Evolutionary conservation across 2,888 invertebrate genomes (phyloP).

Genomic region (Falcaria lacertinaria): DNA sequence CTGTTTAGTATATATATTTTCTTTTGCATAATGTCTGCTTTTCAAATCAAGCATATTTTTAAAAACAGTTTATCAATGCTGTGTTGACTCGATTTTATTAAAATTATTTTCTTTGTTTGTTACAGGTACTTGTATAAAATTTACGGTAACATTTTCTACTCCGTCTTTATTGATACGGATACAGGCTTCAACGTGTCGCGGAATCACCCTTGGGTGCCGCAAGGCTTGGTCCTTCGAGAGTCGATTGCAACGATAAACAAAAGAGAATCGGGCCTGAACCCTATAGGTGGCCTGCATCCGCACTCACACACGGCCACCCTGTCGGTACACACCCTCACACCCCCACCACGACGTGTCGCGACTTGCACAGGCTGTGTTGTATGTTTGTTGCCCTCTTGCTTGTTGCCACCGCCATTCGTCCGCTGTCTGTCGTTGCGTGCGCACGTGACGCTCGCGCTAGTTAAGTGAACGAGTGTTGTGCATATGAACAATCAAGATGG

Average conservation of each 20-base stretch:
- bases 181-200: no score
- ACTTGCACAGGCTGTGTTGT: constrained; percentile 55
- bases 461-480: constrained; percentile 71
- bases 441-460: constrained; percentile 49
- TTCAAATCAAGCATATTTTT: no score
- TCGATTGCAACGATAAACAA: constrained; percentile 56
- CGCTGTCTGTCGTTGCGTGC: constrained; percentile 50
- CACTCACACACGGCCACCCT: constrained; percentile 25
- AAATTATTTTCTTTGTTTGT: neutral
- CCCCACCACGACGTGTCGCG: constrained; percentile 52
- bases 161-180: neutral
- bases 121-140: no score
- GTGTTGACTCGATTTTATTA: neutral
- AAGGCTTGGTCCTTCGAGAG: constrained; percentile 10
- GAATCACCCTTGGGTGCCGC: neutral
- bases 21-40: no score
- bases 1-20: no score
- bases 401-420: constrained; percentile 48
- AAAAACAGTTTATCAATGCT: no score
- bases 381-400: constrained; percentile 38
- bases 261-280: constrained; percentile 49
- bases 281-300: constrained; percentile 40
- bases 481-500: constrained; percentile 83
- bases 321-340: constrained; percentile 29
- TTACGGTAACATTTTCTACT: no score